A percentile compares a stretch with the other conserved stretches of the same genome.
Conservation (phyloP, 2,113 vertebrate genomes). For the Oxygymnocypris stewartii region DNA sequence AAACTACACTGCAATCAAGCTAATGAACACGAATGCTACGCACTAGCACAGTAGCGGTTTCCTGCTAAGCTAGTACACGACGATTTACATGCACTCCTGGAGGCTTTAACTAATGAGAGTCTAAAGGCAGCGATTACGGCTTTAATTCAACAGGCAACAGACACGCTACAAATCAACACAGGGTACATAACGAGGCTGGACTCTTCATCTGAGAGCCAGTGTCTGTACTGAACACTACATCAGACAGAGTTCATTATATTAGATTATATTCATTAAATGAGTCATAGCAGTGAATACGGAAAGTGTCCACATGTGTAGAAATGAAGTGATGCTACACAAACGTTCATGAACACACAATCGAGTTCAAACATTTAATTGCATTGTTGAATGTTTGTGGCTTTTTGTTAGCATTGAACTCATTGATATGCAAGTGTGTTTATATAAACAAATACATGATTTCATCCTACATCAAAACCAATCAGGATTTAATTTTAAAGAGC, state of each 20-base stretch:
- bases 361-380: background rate
- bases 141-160: conserved; percentile 47
- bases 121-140: conserved; percentile 64
- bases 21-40: conserved; percentile 20
- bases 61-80: background rate
- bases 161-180: conserved; percentile 38
- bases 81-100: background rate
- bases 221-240: conserved; percentile 15
- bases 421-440: background rate
- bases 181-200: conserved; percentile 30
- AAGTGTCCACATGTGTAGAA: background rate
- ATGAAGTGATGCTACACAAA: background rate
- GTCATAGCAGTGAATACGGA: background rate
- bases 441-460: background rate
- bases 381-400: background rate
- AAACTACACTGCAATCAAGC: conserved; percentile 1
- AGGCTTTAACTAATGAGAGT: conserved; percentile 59
- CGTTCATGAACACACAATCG: background rate
- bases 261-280: no score
- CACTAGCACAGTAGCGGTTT: background rate
- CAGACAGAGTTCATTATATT: conserved; percentile 7
- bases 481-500: no score
- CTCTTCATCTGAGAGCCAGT: background rate
- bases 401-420: background rate
- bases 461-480: no score